phyloP scores from a whole-genome alignment of 2,113 vertebrate species.

The Psilopsiagon aymara region DNA sequence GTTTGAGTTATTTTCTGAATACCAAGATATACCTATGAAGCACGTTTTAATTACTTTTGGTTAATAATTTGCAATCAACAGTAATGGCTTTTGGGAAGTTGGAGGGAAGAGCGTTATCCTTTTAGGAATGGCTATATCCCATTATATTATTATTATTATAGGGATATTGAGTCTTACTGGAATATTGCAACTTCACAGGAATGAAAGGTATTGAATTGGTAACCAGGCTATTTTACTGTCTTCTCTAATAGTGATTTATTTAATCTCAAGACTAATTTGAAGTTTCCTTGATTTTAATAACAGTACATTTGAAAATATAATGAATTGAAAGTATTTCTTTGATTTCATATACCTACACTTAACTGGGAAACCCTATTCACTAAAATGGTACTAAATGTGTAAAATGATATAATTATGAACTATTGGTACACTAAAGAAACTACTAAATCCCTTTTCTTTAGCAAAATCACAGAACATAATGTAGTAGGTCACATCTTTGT shows the following conservation, averaged over 20 bases:
- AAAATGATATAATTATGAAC: neutral
- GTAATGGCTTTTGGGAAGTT: neutral
- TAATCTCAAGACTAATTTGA: neutral
- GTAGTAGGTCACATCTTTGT: neutral
- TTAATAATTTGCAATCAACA: neutral
- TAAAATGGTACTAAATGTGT: neutral
- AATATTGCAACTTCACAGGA: neutral
- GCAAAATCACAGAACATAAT: neutral
- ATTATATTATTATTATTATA: neutral
- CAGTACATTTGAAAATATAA: neutral
- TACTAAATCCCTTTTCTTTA: neutral
- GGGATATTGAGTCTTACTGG: neutral
- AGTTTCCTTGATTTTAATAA: neutral
- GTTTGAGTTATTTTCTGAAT: neutral
- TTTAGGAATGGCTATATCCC: neutral
- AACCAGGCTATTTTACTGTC: neutral
- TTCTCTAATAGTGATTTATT: neutral
- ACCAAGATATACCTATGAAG: neutral
- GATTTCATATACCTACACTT: neutral
- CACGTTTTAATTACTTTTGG: neutral
- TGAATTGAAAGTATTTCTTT: neutral
- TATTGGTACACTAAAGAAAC: neutral
- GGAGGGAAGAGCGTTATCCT: accelerated
- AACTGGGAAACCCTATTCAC: neutral
- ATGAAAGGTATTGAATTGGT: neutral